Percentiles rank a stretch among this genome's conserved stretches.
Evolutionary conservation across 2,113 vertebrate species (phyloP).

Genomic region (Neoarius graeffei): DNA sequence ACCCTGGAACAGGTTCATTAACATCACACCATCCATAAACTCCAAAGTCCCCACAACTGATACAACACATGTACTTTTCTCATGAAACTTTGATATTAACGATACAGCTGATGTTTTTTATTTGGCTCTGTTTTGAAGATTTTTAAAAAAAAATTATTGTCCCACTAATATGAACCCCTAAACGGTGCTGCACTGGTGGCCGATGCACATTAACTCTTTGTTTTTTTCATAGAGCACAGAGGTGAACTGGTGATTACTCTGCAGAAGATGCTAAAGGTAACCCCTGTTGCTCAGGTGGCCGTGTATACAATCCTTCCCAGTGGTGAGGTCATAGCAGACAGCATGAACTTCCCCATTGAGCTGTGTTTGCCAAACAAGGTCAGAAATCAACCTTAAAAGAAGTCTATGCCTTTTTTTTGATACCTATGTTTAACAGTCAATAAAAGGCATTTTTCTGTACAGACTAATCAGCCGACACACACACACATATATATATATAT

Average conservation of each 20-base stretch:
- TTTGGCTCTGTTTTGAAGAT: too few relatives aligned
- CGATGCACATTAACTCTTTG: slow-evolving; percentile 2
- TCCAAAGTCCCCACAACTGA: too few relatives aligned
- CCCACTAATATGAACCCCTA: background rate
- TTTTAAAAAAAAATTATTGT: background rate
- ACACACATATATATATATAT: too few relatives aligned
- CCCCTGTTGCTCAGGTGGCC: slow-evolving; percentile 79
- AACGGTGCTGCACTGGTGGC: background rate
- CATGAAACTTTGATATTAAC: too few relatives aligned
- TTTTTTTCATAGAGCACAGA: slow-evolving; percentile 45
- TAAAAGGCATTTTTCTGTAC: too few relatives aligned
- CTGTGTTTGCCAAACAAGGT: slow-evolving; percentile 85
- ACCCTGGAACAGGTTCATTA: slow-evolving; percentile 54
- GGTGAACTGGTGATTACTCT: slow-evolving; percentile 71
- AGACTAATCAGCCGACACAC: too few relatives aligned
- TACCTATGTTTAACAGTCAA: background rate
- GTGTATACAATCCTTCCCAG: slow-evolving; percentile 75
- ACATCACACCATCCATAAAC: background rate
- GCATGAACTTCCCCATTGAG: slow-evolving; percentile 70
- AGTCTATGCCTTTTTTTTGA: background rate
- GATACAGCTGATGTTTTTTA: background rate
- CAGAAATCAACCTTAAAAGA: background rate
- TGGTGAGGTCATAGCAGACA: slow-evolving; percentile 81
- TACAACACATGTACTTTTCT: too few relatives aligned
- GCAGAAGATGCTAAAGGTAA: slow-evolving; percentile 61